Evolutionary conservation across 2,797 vertebrate genomes (phyloP).

Genomic region (Halcyon leucocephala): DNA sequence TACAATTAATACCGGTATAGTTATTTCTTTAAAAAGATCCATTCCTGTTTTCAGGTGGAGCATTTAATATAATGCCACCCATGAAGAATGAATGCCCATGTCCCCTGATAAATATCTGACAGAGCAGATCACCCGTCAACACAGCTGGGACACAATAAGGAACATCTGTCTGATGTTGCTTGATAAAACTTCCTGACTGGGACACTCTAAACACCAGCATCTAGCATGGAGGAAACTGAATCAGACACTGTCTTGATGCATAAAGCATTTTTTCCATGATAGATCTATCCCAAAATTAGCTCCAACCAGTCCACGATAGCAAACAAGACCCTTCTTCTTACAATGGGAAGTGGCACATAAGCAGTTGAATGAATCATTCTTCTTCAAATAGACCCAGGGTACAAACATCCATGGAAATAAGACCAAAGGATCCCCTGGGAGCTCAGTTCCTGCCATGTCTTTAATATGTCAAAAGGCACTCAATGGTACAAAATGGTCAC

Average conservation of each 20-base stretch:
- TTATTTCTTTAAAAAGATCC: not conserved
- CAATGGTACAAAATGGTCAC: not conserved
- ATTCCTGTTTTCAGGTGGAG: not conserved
- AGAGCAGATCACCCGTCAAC: not conserved
- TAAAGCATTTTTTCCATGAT: slow-evolving; percentile 27
- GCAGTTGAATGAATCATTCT: slow-evolving; percentile 39
- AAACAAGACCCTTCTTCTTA: slow-evolving; percentile 26
- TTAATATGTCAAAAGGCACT: slow-evolving; percentile 55
- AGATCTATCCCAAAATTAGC: slow-evolving; percentile 45
- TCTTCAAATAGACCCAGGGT: slow-evolving; percentile 40
- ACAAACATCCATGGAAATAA: slow-evolving; percentile 26
- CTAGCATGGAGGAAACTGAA: not conserved
- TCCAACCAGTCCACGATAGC: not conserved
- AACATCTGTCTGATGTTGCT: slow-evolving; percentile 30
- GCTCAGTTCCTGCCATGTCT: slow-evolving; percentile 29
- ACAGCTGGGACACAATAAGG: not conserved
- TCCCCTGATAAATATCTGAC: not conserved
- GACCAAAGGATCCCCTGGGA: slow-evolving; percentile 34
- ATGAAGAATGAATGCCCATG: accelerated
- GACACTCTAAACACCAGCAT: not conserved
- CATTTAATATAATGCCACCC: not conserved
- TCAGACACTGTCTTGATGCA: not conserved
- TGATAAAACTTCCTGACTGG: not conserved
- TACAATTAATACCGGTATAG: not conserved
- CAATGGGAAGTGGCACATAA: slow-evolving; percentile 29